Percentiles rank a stretch among this genome's conserved stretches.
These are phyloP conservation scores for Serilophus lunatus DNA, from an alignment of 2,113 vertebrate species.

Conservation along the genomic window DNA sequence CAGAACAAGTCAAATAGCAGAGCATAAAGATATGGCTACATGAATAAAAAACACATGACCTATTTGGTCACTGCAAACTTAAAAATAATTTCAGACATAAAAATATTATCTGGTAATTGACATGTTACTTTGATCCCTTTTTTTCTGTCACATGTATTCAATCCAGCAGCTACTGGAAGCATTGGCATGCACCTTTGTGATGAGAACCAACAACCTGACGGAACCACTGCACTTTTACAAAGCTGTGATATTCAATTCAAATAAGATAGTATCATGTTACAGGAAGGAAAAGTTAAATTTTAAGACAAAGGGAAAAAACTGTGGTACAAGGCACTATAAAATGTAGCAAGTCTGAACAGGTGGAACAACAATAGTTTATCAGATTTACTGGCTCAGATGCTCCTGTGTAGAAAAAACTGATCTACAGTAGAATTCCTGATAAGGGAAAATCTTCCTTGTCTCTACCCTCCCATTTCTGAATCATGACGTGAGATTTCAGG, in stretches of 20 bases:
- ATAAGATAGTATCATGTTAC: neutral
- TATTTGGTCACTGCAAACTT: slow-evolving; percentile 31
- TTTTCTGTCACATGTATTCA: slow-evolving; percentile 65
- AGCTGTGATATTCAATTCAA: neutral
- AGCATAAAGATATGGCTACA: slow-evolving; percentile 57
- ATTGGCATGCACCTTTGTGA: neutral
- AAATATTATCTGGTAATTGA: slow-evolving; percentile 67
- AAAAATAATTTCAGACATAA: slow-evolving; percentile 61
- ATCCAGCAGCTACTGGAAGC: slow-evolving; percentile 63
- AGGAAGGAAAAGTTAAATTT: neutral
- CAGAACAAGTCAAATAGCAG: slow-evolving; percentile 64
- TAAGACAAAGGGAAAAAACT: neutral
- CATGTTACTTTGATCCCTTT: slow-evolving; percentile 65
- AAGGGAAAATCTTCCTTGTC: neutral
- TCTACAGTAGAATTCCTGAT: neutral
- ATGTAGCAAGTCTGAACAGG: neutral
- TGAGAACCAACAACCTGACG: neutral
- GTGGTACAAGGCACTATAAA: neutral
- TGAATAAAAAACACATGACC: slow-evolving; percentile 77
- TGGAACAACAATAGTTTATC: neutral
- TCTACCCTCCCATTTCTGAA: neutral
- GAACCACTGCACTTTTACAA: neutral
- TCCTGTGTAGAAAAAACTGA: neutral
- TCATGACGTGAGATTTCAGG: neutral
- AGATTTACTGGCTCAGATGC: neutral